A percentile compares a stretch with the other conserved stretches of the same genome.
Conservation (phyloP, 2,113 vertebrate genomes). For the Alouatta palliata region DNA sequence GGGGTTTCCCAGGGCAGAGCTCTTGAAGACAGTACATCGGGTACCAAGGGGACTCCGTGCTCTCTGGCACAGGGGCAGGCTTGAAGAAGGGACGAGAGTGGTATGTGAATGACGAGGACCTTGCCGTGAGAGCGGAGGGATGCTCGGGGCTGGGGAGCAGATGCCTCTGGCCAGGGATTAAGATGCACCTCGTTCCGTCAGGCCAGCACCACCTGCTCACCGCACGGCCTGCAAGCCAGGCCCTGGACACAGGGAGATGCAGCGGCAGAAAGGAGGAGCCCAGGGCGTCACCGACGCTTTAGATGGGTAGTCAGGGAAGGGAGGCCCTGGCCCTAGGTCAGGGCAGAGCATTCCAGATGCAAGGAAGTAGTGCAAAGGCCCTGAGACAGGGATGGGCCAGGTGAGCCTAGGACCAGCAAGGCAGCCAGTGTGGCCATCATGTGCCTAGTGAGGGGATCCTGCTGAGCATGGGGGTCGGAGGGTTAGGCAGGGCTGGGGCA, state of each 20-base stretch:
- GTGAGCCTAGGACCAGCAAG: neutral
- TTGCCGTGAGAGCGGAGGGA: neutral
- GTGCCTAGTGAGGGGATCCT: neutral
- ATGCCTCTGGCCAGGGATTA: neutral
- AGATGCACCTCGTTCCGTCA: fast-evolving
- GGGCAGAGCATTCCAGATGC: neutral
- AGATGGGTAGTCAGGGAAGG: neutral
- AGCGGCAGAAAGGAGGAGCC: neutral
- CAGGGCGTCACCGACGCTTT: neutral
- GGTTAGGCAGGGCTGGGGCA: neutral
- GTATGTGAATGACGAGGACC: fast-evolving
- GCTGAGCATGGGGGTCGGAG: neutral
- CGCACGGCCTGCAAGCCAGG: neutral
- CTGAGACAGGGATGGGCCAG: neutral
- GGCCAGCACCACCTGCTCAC: neutral
- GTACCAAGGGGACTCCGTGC: neutral
- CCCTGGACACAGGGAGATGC: neutral
- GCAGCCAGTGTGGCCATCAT: fast-evolving
- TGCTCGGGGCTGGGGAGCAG: neutral
- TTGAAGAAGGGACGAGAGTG: fast-evolving
- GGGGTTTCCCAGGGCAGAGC: neutral
- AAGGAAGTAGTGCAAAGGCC: neutral
- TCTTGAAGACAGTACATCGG: fast-evolving
- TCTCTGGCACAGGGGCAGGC: neutral
- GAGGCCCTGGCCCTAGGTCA: neutral